These are phyloP conservation scores for Isoperla grammatica DNA, from an alignment of 2,888 invertebrate species.

Conservation along the genomic window DNA sequence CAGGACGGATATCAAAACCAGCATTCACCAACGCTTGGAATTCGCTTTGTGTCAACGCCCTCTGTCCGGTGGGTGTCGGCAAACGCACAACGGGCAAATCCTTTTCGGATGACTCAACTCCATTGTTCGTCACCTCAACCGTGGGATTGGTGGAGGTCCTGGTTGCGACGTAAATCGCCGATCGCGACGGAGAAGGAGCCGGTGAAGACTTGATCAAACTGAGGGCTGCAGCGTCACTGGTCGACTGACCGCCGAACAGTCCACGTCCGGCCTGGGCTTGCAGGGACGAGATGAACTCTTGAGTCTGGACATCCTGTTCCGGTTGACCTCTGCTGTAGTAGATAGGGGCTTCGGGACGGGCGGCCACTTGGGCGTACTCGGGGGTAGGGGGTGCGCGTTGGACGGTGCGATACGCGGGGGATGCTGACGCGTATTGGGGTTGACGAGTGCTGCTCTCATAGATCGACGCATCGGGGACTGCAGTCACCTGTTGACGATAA, in stretches of 20 bases:
- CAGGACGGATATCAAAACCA: slow-evolving; percentile 29
- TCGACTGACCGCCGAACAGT: slow-evolving; percentile 1
- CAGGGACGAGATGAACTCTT: slow-evolving; percentile 20
- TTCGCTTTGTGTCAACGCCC: slow-evolving; percentile 30
- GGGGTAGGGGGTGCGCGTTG: not conserved
- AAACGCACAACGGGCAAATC: slow-evolving; percentile 28
- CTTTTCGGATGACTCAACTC: not conserved
- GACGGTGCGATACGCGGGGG: not conserved
- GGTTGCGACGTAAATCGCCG: slow-evolving; percentile 27
- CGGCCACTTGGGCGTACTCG: not conserved
- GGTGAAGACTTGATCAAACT: slow-evolving; percentile 2
- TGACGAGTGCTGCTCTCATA: not conserved
- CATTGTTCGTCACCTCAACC: slow-evolving; percentile 9
- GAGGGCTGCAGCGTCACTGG: not conserved
- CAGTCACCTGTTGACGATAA: not conserved
- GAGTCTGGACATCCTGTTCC: not conserved
- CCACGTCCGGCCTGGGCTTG: slow-evolving; percentile 18
- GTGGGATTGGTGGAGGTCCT: slow-evolving; percentile 4
- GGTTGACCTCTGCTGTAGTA: not conserved
- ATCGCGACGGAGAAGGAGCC: slow-evolving; percentile 21
- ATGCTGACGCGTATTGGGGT: slow-evolving; percentile 3
- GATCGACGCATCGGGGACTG: not conserved
- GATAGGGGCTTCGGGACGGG: not conserved
- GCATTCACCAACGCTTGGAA: slow-evolving; percentile 29
- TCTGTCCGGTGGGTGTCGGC: slow-evolving; percentile 29